phyloP scores from a whole-genome alignment of 53 echinoderm and acorn worm genomes.

The Henricia sp. region DNA sequence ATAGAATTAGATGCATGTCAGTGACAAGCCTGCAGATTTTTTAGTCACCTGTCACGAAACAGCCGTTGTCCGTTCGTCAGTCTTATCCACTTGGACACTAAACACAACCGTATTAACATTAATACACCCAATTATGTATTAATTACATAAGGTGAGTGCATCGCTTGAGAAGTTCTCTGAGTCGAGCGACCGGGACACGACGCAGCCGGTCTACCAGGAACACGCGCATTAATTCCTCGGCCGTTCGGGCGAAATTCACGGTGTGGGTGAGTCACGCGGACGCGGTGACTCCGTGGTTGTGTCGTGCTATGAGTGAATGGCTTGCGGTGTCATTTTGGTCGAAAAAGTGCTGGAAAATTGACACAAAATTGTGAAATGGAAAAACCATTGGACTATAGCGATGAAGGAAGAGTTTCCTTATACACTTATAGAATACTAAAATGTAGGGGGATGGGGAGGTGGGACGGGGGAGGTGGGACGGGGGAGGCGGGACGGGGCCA shows the following conservation, averaged over 20 bases:
- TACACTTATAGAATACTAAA: too few relatives aligned
- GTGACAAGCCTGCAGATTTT: too few relatives aligned
- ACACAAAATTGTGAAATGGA: too few relatives aligned
- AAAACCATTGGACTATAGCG: too few relatives aligned
- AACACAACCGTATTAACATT: conserved; percentile 36
- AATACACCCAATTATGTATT: conserved; percentile 49
- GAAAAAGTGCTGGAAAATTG: too few relatives aligned
- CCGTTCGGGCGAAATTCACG: conserved; percentile 9
- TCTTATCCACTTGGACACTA: neutral
- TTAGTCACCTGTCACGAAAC: too few relatives aligned
- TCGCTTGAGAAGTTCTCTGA: conserved; percentile 3
- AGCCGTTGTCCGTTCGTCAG: conserved; percentile 26
- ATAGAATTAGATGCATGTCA: too few relatives aligned
- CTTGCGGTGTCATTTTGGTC: too few relatives aligned
- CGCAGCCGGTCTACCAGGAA: conserved; percentile 46
- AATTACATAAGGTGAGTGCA: conserved; percentile 42
- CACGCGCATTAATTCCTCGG: conserved; percentile 48
- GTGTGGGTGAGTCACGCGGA: conserved; percentile 42
- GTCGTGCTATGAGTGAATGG: neutral
- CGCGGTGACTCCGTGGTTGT: neutral
- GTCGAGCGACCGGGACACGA: neutral
- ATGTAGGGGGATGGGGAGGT: too few relatives aligned
- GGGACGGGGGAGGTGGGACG: too few relatives aligned
- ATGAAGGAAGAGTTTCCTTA: too few relatives aligned
- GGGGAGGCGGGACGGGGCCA: too few relatives aligned